Conservation (phyloP, 2,888 invertebrate species). For the Hemicrepidius hirtus region DNA sequence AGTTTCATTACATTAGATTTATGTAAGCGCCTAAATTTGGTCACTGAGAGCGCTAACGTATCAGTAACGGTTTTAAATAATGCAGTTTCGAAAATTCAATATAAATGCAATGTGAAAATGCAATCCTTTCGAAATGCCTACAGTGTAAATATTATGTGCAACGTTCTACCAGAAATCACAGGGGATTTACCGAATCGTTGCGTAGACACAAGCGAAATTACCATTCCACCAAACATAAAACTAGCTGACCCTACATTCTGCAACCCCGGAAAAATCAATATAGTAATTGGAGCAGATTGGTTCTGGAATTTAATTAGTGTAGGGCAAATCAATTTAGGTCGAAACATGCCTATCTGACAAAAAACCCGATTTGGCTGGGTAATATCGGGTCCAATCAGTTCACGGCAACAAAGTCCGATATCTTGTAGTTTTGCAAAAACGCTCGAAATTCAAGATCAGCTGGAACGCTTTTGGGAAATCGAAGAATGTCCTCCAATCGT, state of each 20-base stretch:
- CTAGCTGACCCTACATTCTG: constrained; percentile 54
- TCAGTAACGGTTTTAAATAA: constrained; percentile 16
- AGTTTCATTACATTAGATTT: constrained; percentile 24
- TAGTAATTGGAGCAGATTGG: constrained; percentile 52
- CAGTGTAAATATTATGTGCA: constrained; percentile 40
- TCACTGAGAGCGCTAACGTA: constrained; percentile 1
- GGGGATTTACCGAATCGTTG: constrained; percentile 48
- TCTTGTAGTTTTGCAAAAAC: constrained; percentile 14
- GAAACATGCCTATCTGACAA: constrained; percentile 35
- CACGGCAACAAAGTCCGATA: neutral
- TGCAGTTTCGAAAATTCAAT: neutral
- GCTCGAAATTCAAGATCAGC: constrained; percentile 22
- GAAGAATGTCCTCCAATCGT: constrained; percentile 28
- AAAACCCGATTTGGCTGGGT: constrained; percentile 49
- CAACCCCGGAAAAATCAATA: constrained; percentile 49
- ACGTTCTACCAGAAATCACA: constrained; percentile 54
- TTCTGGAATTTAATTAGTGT: constrained; percentile 29
- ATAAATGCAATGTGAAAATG: constrained; percentile 19
- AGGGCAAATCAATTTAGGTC: constrained; percentile 33
- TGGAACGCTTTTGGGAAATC: constrained; percentile 40
- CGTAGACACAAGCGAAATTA: constrained; percentile 41
- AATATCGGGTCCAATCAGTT: constrained; percentile 29
- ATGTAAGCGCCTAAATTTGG: constrained; percentile 6
- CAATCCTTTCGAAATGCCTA: constrained; percentile 41
- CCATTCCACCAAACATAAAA: constrained; percentile 50